Conservation (phyloP, 1,140 invertebrate genomes). For the Brachionus plicatilis region DNA sequence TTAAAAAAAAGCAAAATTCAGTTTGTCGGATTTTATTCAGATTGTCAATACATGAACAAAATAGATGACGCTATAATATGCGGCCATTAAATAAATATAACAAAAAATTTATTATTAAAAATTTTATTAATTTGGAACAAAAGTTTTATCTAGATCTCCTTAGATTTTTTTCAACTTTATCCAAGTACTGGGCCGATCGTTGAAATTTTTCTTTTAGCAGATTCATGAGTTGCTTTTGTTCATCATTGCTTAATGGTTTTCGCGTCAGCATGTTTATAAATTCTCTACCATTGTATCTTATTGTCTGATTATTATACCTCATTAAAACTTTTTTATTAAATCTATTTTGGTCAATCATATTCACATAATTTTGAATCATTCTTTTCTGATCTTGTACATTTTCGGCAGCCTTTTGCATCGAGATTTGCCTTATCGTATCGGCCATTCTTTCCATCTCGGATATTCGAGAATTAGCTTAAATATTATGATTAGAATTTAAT, state of each 20-base stretch:
- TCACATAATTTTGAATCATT: neutral
- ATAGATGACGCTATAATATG: too few species aligned
- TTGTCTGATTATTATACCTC: neutral
- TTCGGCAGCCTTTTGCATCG: neutral
- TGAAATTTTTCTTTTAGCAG: neutral
- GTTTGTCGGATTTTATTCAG: too few species aligned
- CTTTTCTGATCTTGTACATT: neutral
- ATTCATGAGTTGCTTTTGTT: neutral
- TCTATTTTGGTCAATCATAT: neutral
- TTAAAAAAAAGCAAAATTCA: too few species aligned
- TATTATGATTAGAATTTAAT: neutral
- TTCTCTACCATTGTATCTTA: neutral
- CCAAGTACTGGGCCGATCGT: neutral
- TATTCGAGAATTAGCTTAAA: neutral
- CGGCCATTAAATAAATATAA: neutral
- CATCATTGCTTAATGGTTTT: neutral
- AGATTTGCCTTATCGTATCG: neutral
- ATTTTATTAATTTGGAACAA: neutral
- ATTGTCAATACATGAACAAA: too few species aligned
- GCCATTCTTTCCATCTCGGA: neutral
- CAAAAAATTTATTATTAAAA: neutral
- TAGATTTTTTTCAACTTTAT: neutral
- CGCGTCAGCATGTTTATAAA: neutral
- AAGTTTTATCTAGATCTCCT: neutral
- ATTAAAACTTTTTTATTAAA: neutral